phyloP scores from a whole-genome alignment of 1,140 invertebrate genomes.

The Listronotus bonariensis region DNA sequence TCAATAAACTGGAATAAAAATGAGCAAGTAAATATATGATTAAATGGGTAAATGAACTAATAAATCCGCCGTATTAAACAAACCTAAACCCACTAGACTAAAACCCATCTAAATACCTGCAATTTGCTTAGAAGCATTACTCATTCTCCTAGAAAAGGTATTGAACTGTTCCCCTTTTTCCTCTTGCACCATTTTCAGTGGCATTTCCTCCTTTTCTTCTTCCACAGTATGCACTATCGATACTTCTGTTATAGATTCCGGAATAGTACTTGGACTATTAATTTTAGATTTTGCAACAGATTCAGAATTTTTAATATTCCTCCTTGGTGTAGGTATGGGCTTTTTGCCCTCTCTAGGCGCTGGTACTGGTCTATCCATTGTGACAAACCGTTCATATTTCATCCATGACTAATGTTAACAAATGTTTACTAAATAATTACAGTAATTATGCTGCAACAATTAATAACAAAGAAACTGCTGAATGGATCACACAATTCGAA shows the following conservation, averaged over 20 bases:
- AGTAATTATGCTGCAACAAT: not conserved
- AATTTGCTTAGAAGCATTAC: conserved; percentile 33
- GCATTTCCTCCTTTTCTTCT: not conserved
- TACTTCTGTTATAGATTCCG: conserved; percentile 1
- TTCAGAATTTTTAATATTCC: not conserved
- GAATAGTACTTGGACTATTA: not conserved
- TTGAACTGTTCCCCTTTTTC: conserved; percentile 23
- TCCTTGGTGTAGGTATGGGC: conserved; percentile 31
- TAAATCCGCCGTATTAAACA: not conserved
- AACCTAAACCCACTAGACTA: not conserved
- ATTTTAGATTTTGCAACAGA: not conserved
- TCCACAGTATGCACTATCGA: not conserved
- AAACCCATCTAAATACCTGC: conserved; percentile 14
- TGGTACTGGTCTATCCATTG: conserved; percentile 34
- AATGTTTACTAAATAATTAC: conserved; percentile 12
- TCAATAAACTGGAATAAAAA: too few relatives aligned
- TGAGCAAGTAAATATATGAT: too few relatives aligned
- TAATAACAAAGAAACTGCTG: conserved; percentile 6
- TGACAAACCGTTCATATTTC: conserved; percentile 1
- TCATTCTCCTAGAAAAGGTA: conserved; percentile 27
- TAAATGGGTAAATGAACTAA: not conserved
- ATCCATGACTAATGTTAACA: conserved; percentile 1
- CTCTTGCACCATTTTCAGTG: too few relatives aligned
- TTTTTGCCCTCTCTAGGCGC: conserved; percentile 33
- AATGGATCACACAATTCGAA: too few relatives aligned